Evolutionary conservation across 2,888 invertebrate genomes (phyloP), one percentile per base, ranked within the genome.

Genomic region (Heteromyza rotundicornis): DNA sequence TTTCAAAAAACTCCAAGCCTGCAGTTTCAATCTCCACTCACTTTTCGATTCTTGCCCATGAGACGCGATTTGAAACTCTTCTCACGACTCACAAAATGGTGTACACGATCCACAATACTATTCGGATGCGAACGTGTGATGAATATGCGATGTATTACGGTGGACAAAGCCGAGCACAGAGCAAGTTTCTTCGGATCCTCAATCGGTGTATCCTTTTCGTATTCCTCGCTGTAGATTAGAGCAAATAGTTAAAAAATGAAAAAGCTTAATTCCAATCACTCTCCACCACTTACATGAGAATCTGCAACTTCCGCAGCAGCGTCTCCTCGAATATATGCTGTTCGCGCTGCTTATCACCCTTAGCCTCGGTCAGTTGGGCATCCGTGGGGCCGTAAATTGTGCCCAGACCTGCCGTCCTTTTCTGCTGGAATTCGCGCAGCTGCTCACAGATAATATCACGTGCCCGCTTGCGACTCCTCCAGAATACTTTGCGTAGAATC

Each of bases 321-420:
- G 90, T 87, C 65, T 86, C 87, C 79, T 94, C 93, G 65, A 92
- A 89, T 57, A 92, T 87, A 80, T 88, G 89, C 60, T 87, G 84
- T 81, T 95, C 95, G 79, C 90, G 90, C 60, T 85, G 84, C 81
- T 90, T 91, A 79, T 96, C 95, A 62, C 90, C 88, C 77, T 90
- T 90, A 67, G 92, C 91, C 79, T 92, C 90, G 71, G 91, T 89
- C 2, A 95, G 85, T 69, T 91, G 88, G 63, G 88, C 86, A 84
- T 95, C 95, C 20, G 89, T 87, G 0, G 95, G 94, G 1, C 96
- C 97, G 84, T 93, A 97, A 70, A 98, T 88, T 55, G 91, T 91
- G 14, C 92, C 95, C 64, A 97, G 85, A 1, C 97, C 97, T 35
- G 95, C 92, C 36, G 91, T 93, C 70, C 96, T 85, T 83, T 96